phyloP scores from a whole-genome alignment of 2,888 invertebrate genomes.

The Leptinotarsa rubiginosa region DNA sequence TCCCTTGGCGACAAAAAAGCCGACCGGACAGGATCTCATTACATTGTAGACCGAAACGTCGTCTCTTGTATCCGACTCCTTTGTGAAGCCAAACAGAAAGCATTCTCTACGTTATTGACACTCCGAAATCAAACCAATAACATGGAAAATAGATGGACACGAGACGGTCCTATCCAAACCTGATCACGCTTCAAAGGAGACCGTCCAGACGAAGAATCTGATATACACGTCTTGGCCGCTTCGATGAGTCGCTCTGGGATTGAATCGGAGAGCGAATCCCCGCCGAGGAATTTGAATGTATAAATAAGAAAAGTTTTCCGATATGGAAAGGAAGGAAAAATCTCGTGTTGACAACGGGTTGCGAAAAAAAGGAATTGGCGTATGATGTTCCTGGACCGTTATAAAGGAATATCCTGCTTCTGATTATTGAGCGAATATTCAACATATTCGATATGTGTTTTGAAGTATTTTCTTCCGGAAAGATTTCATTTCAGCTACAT shows the following conservation, averaged over 20 bases:
- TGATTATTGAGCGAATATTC: too few relatives aligned
- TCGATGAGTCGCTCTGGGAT: slow-evolving; percentile 35
- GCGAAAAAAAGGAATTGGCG: background rate
- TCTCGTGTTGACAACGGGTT: background rate
- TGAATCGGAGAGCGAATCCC: slow-evolving; percentile 30
- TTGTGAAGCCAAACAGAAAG: slow-evolving; percentile 57
- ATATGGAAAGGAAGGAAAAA: background rate
- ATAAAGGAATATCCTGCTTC: background rate
- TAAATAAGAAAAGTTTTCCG: background rate
- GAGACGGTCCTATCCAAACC: slow-evolving; percentile 55
- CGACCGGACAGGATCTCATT: slow-evolving; percentile 47
- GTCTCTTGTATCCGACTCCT: slow-evolving; percentile 56
- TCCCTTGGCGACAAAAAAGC: slow-evolving; percentile 11
- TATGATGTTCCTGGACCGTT: background rate
- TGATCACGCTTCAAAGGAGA: slow-evolving; percentile 59
- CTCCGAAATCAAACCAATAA: slow-evolving; percentile 64
- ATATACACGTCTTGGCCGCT: slow-evolving; percentile 32
- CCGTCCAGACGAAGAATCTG: slow-evolving; percentile 36
- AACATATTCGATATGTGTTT: background rate
- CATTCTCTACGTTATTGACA: slow-evolving; percentile 60
- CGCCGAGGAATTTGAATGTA: background rate
- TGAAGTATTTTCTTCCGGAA: too few relatives aligned
- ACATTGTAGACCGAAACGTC: slow-evolving; percentile 54
- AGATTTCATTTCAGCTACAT: too few relatives aligned
- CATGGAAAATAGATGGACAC: slow-evolving; percentile 66